Base-by-base conservation (phyloP, 2,113 vertebrate species). In the Pyrgilauda ruficollis region DNA sequence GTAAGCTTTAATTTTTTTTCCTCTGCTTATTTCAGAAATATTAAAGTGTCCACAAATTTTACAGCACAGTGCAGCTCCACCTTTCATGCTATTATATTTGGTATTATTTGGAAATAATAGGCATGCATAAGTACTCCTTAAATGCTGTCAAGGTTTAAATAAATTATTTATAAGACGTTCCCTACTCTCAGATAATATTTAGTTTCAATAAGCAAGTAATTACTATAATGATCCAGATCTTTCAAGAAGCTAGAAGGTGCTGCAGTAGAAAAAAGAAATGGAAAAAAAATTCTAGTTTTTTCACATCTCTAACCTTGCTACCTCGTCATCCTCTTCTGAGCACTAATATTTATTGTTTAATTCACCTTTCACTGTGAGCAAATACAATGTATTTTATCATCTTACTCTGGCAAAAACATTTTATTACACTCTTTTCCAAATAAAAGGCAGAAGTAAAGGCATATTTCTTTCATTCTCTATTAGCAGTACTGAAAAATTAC, bases 121-220 rank as follows among this genome's bases (percentile, higher is more conserved):
- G 47, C 50, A 70, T 17, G 43, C 15, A 18, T 46, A 93, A 84
- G 22, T 84, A 58, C 47, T 87, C 56, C 44, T 61, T 89, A 84
- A 91, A 89, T 46, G 50, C 26, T 78, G 19, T 28, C 43, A 84
- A 58, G 20, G 20, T 84, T 81, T 63, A 78, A 87, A 84, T 84
- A 81, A 89, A 70, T 94, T 58, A 81, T 91, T 95, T n/a, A 77
- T 74, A 84, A 84, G 46, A 23, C 39, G n/a, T 62, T 93, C 27
- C 15, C 86, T 37, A 66, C 13, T 89, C 47, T 39, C 52, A 68
- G 78, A 24, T 64, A 89, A 84, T 55, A n/a, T 64, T 91, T 68
- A 35, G 24, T 52, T 69, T 73, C 80, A 87, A 47, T 84, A 86
- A 55, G 33, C 27, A 61, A 91, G 31, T 76, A 76, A 89, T 91